A percentile compares a stretch with the other conserved stretches of the same genome.
Conservation (phyloP, 2,113 vertebrate genomes). For the Aspiorhynchus laticeps region DNA sequence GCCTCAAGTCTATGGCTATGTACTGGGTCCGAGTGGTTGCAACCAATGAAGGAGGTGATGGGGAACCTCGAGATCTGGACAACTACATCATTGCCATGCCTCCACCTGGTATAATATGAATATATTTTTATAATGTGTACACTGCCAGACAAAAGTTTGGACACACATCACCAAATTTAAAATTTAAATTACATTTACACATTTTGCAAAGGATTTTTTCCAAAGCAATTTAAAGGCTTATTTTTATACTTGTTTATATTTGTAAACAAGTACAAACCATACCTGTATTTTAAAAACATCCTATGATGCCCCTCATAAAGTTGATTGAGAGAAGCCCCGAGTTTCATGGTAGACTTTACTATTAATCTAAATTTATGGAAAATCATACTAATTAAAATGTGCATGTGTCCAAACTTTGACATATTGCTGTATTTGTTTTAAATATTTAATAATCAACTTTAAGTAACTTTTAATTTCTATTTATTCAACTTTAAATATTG, state of each 20-base stretch:
- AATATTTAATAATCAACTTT: background rate
- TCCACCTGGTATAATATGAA: conserved; percentile 66
- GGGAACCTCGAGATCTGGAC: conserved; percentile 75
- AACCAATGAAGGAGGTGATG: conserved; percentile 74
- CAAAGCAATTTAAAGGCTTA: background rate
- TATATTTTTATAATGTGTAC: background rate
- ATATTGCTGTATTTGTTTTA: background rate
- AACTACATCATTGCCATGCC: conserved; percentile 72
- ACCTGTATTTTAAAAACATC: background rate
- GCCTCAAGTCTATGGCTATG: conserved; percentile 75
- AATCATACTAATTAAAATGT: background rate
- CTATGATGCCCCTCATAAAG: background rate
- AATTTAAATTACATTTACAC: background rate
- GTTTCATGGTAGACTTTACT: background rate
- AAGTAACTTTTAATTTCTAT: too few relatives aligned
- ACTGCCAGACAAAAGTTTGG: background rate
- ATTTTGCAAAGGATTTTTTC: background rate
- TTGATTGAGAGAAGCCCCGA: background rate
- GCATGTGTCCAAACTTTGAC: background rate
- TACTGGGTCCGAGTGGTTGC: conserved; percentile 82
- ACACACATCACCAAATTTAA: background rate
- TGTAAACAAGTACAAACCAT: background rate
- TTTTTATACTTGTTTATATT: background rate
- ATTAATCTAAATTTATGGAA: background rate
- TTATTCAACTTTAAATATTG: too few relatives aligned